phyloP scores from a whole-genome alignment of 92 coral and sea anemone genomes.

The Porites evermanni region DNA sequence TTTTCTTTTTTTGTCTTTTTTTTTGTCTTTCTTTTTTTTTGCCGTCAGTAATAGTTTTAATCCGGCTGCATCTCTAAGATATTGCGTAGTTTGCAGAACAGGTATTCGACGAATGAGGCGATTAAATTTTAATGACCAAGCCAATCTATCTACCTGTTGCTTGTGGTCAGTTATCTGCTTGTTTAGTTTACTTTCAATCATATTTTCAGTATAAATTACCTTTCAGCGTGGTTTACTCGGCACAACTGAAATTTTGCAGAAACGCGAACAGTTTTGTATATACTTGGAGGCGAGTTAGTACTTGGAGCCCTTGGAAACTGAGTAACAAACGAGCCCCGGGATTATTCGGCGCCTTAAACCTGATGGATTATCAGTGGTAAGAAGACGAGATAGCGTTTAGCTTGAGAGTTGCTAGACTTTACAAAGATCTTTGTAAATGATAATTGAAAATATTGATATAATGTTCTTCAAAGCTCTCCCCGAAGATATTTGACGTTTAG shows the following conservation, averaged over 20 bases:
- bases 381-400: background rate
- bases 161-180: constrained; percentile 27
- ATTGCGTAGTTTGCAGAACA: background rate
- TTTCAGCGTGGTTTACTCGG: background rate
- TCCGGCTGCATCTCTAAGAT: background rate
- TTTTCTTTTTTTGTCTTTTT: too few species aligned
- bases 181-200: background rate
- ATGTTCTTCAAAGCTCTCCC: background rate
- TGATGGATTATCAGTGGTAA: background rate
- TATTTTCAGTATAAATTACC: constrained; percentile 21
- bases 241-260: background rate
- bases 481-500: background rate
- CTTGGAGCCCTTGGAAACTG: background rate
- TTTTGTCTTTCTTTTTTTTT: too few species aligned
- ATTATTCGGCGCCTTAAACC: background rate
- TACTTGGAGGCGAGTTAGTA: background rate
- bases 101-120: background rate
- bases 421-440: background rate
- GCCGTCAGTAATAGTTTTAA: background rate
- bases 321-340: background rate
- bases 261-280: background rate
- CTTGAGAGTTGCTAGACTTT: constrained; percentile 33
- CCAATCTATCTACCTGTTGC: constrained; percentile 42
- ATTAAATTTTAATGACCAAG: constrained; percentile 19
- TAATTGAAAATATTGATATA: background rate